phyloP scores from a whole-genome alignment of 1,140 invertebrate genomes.

The Dendrolimus punctatus region DNA sequence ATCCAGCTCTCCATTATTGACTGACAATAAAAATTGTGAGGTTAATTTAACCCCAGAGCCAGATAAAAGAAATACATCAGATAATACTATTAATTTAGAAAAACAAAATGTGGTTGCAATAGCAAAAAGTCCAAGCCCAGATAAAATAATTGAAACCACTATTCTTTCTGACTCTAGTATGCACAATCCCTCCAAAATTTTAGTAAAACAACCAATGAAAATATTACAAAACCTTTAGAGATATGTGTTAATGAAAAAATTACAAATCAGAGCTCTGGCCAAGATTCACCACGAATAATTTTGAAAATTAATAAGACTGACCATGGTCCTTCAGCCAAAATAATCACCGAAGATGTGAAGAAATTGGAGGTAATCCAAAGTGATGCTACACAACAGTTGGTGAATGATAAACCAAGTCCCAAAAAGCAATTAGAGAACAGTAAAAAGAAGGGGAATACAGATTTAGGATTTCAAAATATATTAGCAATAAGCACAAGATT shows the following conservation, averaged over 20 bases:
- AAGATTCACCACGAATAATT: slow-evolving; percentile 70
- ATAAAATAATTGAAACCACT: slow-evolving; percentile 15
- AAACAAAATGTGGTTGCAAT: slow-evolving; percentile 8
- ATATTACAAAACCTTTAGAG: slow-evolving; percentile 59
- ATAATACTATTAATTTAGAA: slow-evolving; percentile 3
- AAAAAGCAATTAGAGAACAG: slow-evolving; percentile 38
- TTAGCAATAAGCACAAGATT: slow-evolving; percentile 49
- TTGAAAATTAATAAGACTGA: slow-evolving; percentile 71
- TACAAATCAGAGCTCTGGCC: slow-evolving; percentile 52
- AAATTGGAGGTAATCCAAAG: slow-evolving; percentile 26
- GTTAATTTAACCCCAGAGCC: too few relatives aligned
- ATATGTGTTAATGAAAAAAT: slow-evolving; percentile 59
- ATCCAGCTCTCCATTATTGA: too few relatives aligned
- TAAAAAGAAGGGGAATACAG: slow-evolving; percentile 36
- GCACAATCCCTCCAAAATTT: slow-evolving; percentile 33
- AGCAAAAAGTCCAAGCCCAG: slow-evolving; percentile 10
- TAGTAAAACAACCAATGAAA: slow-evolving; percentile 45
- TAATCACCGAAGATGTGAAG: slow-evolving; percentile 59
- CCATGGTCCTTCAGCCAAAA: slow-evolving; percentile 66
- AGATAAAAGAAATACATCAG: not conserved
- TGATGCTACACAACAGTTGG: slow-evolving; percentile 35
- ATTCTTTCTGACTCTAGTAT: slow-evolving; percentile 16
- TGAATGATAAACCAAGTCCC: slow-evolving; percentile 38
- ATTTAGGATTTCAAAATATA: slow-evolving; percentile 13
- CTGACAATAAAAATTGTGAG: too few relatives aligned